Evolutionary conservation across 2,797 vertebrate species (phyloP), one percentile per base, ranked within the genome.

Genomic region (Tympanoctomys barrerae): DNA sequence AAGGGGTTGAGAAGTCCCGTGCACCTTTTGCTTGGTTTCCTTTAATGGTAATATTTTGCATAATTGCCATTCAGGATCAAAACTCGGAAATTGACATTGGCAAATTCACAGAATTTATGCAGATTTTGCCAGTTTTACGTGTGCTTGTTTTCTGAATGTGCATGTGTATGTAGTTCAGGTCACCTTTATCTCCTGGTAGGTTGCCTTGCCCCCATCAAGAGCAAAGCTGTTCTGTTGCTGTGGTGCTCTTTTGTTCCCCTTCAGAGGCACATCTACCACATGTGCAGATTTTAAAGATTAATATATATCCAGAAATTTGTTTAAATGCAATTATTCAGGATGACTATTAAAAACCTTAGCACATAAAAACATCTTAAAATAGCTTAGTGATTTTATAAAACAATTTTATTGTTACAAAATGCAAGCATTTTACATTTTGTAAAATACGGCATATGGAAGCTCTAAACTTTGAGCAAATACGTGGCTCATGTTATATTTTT

Each of bases 381-480:
- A 95, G 79, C 66, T 16, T 70, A 61, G 33, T 95, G n/a, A 61
- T 59, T 89, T 83, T 28, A 52, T 6, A 82, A 82, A 90, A 46
- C 31, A 78, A 31, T 6, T 26, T 94, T 68, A 26, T 22, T 42
- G 0, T 94, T 94, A 92, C 0, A 89, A 80, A 92, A 61, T 90
- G 4, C 33, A 82, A 85, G 33, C 31, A 49, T 49, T 49, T 49
- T 49, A 49, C 49, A 49, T 49, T 49, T 49, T 49, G 49, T 49
- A 49, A 75, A 77, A 26, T 59, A 42, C 42, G 59, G 24, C 18
- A 39, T 54, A 52, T 46, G 13, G 71, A 91, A 82, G 14, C 28
- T 73, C n/a, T 84, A 28, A 70, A 81, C 59, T 95, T 91, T 95
- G 75, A 90, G 77, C 59, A 91, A 82, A 78, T 8, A 9, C 54